Conservation (phyloP, 2,797 vertebrate species). For the Pantherophis vulpinus region DNA sequence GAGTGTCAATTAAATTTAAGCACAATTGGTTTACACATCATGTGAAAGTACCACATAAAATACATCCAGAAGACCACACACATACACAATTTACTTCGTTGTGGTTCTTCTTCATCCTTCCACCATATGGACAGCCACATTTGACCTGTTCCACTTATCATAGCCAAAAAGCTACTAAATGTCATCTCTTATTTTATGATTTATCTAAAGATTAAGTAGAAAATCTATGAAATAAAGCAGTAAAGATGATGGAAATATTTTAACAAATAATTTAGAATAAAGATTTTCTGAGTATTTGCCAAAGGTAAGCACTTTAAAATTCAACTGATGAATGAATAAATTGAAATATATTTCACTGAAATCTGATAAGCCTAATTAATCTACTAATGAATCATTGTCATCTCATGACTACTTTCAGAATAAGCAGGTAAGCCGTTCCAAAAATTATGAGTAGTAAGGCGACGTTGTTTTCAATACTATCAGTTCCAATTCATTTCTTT, state of each 20-base stretch:
- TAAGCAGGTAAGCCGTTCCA: not conserved
- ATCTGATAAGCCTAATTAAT: not conserved
- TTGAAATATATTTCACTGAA: not conserved
- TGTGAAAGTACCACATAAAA: not conserved
- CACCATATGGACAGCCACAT: not conserved
- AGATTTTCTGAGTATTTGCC: not conserved
- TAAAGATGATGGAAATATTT: not conserved
- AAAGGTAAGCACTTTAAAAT: not conserved
- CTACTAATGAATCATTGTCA: not conserved
- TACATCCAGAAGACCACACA: conserved; percentile 30
- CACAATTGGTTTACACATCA: conserved; percentile 6
- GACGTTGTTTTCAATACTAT: not conserved
- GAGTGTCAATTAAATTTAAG: conserved; percentile 26
- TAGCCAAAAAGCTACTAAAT: not conserved
- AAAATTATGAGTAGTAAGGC: not conserved
- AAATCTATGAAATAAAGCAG: not conserved
- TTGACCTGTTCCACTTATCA: conserved; percentile 5
- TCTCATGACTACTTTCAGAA: not conserved
- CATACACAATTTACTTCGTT: conserved; percentile 17
- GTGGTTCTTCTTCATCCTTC: not conserved
- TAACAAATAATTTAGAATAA: not conserved
- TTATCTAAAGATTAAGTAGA: not conserved
- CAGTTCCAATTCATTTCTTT: not conserved
- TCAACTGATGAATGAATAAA: not conserved
- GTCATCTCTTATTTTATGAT: conserved; percentile 5